A percentile compares a stretch with the other conserved stretches of the same genome.
Conservation (phyloP, 2,113 vertebrate species). For the Poeciliopsis turrubarensis region DNA sequence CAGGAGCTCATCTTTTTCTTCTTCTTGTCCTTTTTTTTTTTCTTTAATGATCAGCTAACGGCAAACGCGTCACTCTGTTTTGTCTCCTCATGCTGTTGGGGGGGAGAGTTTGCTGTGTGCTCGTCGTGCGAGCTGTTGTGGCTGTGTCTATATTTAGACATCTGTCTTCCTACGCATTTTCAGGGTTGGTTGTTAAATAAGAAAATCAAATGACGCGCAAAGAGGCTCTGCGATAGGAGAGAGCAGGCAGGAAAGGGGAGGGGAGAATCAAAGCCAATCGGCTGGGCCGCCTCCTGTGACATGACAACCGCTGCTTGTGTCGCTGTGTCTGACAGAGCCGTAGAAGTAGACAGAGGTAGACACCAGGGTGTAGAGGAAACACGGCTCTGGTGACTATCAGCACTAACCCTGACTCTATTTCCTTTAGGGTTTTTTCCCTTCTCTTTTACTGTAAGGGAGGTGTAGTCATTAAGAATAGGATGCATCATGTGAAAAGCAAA, state of each 20-base stretch:
- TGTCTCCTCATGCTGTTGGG: conserved; percentile 65
- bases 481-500: conserved; percentile 42
- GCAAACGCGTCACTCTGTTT: conserved; percentile 62
- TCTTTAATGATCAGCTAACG: conserved; percentile 42
- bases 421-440: conserved; percentile 20
- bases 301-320: conserved; percentile 44
- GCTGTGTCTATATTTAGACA: conserved; percentile 83
- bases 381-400: conserved; percentile 53
- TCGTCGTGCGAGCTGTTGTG: conserved; percentile 76
- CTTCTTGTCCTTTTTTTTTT: conserved; percentile 26
- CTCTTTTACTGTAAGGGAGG: conserved; percentile 28
- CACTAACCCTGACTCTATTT: conserved; percentile 52
- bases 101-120: conserved; percentile 64
- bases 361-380: conserved; percentile 55
- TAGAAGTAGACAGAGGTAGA: conserved; percentile 60
- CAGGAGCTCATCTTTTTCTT: conserved; percentile 16
- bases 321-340: conserved; percentile 34
- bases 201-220: conserved; percentile 82
- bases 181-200: conserved; percentile 85
- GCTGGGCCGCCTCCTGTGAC: conserved; percentile 60
- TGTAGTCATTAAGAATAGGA: conserved; percentile 27
- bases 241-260: conserved; percentile 62
- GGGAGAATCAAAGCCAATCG: conserved; percentile 70
- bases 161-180: conserved; percentile 84
- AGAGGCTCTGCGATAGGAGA: conserved; percentile 65